A percentile compares a stretch with the other conserved stretches of the same genome.
phyloP scores from a whole-genome alignment of 2,888 invertebrate genomes.

The Epinotia nisella region DNA sequence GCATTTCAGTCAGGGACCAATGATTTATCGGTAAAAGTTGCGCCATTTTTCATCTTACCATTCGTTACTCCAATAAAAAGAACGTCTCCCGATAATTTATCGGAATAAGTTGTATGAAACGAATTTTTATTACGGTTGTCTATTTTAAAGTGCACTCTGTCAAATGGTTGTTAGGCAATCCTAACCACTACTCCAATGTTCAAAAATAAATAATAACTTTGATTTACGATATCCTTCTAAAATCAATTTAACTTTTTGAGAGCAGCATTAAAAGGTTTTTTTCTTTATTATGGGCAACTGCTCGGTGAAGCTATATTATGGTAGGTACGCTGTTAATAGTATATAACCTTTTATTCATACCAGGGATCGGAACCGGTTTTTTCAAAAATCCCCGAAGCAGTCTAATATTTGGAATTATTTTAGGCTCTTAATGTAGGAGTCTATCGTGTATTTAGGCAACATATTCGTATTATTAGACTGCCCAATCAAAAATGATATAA shows the following conservation, averaged over 20 bases:
- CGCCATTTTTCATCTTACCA: conserved; percentile 82
- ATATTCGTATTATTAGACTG: no score
- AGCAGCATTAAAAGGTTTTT: conserved; percentile 58
- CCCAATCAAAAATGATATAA: no score
- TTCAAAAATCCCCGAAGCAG: no score
- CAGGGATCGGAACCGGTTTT: no score
- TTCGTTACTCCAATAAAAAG: conserved; percentile 84
- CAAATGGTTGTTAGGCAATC: conserved; percentile 66
- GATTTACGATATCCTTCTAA: conserved; percentile 67
- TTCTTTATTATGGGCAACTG: conserved; percentile 45
- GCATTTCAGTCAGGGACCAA: conserved; percentile 70
- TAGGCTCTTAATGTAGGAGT: no score
- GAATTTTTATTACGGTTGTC: conserved; percentile 76
- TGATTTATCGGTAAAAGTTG: conserved; percentile 82
- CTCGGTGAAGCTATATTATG: conserved; percentile 26
- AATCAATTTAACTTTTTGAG: conserved; percentile 44
- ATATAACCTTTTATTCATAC: not conserved
- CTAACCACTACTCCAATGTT: no score
- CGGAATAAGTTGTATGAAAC: conserved; percentile 67
- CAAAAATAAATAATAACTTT: conserved; percentile 57
- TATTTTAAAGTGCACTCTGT: conserved; percentile 75
- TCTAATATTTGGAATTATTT: no score
- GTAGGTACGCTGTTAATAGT: not conserved
- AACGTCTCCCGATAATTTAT: conserved; percentile 82
- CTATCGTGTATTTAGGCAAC: no score